Evolutionary conservation across 2,113 vertebrate species (phyloP), one percentile per base, ranked within the genome.

Genomic region (Thunnus thynnus): DNA sequence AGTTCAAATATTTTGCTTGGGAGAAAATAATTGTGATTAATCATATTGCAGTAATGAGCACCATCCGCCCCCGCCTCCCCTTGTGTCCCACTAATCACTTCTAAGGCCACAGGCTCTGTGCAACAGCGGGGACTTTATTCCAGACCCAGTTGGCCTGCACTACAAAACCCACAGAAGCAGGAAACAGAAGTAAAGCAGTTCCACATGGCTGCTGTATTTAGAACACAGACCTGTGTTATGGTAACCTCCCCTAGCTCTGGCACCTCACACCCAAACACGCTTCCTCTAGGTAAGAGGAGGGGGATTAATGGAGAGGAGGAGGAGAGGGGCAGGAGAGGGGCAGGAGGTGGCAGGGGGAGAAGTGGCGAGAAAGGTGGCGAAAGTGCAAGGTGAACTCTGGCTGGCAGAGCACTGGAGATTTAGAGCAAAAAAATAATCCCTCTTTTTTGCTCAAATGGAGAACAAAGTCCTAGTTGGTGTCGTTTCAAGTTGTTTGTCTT

Each of bases 151-250:
- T 92, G 87, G 88, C 85, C 66, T 13, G 64, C 36, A 50, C 87
- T 77, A 65, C 71, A 89, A 88, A 90, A 78, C 54, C 77, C 82
- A 91, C 88, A 92, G 89, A 88, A 90, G 87, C 86, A 93, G 93
- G 92, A 93, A 95, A 85, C 57, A 80, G 82, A 72, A 61, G 72
- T 85, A 93, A 94, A 94, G 80, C 92, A 92, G 88, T 93, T 93
- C 93, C 93, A 94, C 92, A 94, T 94, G 93, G 93, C 74, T 73
- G 30, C 76, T 89, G 89, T 91, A 89, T 94, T 93, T 84, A 84
- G 72, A 87, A 89, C 87, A 84, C 65, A 83, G 86, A 87, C 63
- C 82, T 83, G 76, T 93, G 91, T 94, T 93, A 86, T 93, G 88
- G 83, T 91, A 91, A 90, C 89, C 89, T 89, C 90, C 92, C 81